A percentile compares a stretch with the other conserved stretches of the same genome.
These are phyloP conservation scores for Acleris sparsana DNA, from an alignment of 2,888 invertebrate genomes.

Conservation along the genomic window DNA sequence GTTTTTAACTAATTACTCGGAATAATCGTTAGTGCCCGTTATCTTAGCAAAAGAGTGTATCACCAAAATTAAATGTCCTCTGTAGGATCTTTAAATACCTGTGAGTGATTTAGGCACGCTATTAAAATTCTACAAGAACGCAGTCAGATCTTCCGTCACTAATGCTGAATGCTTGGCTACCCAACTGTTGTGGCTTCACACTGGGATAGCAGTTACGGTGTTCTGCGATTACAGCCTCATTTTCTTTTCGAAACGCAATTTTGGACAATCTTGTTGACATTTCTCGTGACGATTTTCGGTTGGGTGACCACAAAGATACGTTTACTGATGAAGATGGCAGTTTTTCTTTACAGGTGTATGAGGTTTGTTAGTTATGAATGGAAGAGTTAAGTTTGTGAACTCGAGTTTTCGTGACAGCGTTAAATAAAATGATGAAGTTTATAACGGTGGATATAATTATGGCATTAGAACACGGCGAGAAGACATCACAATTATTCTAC, in stretches of 20 bases:
- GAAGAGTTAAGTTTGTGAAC: conserved; percentile 19
- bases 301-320: conserved; percentile 32
- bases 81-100: too few relatives aligned
- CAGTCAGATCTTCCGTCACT: conserved; percentile 2
- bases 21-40: too few relatives aligned
- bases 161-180: conserved; percentile 27
- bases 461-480: background rate
- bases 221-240: conserved; percentile 39
- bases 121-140: background rate
- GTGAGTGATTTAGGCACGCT: too few relatives aligned
- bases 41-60: too few relatives aligned
- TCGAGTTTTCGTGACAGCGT: conserved; percentile 14
- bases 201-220: conserved; percentile 24
- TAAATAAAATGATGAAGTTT: conserved; percentile 12
- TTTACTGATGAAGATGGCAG: conserved; percentile 1
- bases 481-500: background rate
- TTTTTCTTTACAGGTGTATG: conserved; percentile 1
- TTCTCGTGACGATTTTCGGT: conserved; percentile 26
- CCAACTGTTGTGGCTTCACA: conserved; percentile 21
- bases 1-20: too few relatives aligned
- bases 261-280: conserved; percentile 40
- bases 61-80: too few relatives aligned
- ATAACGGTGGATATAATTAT: conserved; percentile 10
- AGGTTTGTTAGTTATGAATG: background rate
- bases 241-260: conserved; percentile 44